phyloP scores from a whole-genome alignment of 2,888 invertebrate species.

The Eubasilissa splendida region DNA sequence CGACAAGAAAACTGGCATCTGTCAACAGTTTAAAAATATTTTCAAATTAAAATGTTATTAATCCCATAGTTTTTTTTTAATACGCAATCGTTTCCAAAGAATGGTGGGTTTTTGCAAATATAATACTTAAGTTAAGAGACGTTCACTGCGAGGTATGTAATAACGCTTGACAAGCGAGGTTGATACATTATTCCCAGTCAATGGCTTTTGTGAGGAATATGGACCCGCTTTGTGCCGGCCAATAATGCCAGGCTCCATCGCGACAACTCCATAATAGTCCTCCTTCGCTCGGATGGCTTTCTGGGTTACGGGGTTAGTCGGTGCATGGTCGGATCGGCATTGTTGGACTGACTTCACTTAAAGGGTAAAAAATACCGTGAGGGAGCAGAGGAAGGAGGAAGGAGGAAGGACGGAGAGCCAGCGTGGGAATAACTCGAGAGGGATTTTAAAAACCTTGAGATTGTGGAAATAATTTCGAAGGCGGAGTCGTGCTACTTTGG shows the following conservation, averaged over 20 bases:
- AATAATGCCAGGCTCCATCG: conserved; percentile 16
- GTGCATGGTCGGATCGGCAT: not conserved
- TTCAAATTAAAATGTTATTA: no score
- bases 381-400: not conserved
- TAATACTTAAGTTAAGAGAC: no score
- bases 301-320: conserved; percentile 40
- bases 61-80: no score
- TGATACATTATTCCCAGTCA: conserved; percentile 7
- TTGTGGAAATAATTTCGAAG: no score
- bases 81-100: no score
- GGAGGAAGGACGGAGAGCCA: not conserved
- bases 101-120: no score
- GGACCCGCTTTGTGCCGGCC: conserved; percentile 1
- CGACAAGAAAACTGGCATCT: no score
- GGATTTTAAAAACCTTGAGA: not conserved
- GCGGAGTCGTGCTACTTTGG: no score
- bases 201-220: conserved; percentile 26
- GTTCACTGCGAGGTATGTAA: not conserved
- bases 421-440: not conserved
- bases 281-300: conserved; percentile 12
- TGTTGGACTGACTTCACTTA: not conserved
- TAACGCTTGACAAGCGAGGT: not conserved
- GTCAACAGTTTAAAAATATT: no score
- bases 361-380: conserved; percentile 28
- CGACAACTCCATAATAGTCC: not conserved